Evolutionary conservation across 1,140 invertebrate species (phyloP).

Genomic region (Lithobius niger): DNA sequence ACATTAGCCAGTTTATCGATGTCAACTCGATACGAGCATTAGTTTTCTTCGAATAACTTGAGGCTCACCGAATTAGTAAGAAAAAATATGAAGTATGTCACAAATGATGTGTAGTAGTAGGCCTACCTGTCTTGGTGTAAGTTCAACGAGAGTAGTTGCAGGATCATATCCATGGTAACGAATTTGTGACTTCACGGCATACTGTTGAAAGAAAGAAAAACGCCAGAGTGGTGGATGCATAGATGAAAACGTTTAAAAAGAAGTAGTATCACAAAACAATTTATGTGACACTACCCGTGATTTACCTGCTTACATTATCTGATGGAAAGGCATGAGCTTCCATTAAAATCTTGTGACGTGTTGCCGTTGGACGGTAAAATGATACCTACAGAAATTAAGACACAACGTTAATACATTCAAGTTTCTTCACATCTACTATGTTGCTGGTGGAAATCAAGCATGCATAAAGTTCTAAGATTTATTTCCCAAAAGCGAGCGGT

Average conservation of each 20-base stretch:
- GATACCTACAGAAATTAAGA: constrained; percentile 32
- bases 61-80: no score
- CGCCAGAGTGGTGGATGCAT: neutral
- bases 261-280: neutral
- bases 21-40: no score
- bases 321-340: constrained; percentile 46
- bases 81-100: no score
- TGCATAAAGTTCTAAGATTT: no score
- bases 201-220: constrained; percentile 30
- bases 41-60: no score
- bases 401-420: no score
- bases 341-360: constrained; percentile 42
- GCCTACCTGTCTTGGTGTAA: constrained; percentile 38
- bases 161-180: constrained; percentile 38
- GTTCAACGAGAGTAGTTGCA: constrained; percentile 32
- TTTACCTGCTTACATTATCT: constrained; percentile 38
- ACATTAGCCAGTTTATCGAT: no score
- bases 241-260: neutral
- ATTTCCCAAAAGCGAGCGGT: no score
- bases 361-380: constrained; percentile 42
- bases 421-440: no score
- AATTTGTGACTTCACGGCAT: constrained; percentile 44
- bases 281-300: no score
- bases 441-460: no score
- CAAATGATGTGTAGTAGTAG: no score